Conservation (phyloP, 2,113 vertebrate genomes). For the Neolamprologus tretocephalus region DNA sequence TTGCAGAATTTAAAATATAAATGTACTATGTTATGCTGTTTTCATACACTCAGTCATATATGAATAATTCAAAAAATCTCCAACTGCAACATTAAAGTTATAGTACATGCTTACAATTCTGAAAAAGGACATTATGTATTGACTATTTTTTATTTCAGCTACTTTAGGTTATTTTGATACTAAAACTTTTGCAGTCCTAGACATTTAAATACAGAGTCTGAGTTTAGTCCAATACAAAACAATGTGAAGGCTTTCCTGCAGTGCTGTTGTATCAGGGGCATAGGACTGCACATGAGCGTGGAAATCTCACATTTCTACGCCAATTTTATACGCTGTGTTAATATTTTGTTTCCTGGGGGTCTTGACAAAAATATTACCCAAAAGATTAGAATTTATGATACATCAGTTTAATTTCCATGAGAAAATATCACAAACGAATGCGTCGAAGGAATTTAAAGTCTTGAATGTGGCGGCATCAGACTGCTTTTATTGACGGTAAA, state of each 20-base stretch:
- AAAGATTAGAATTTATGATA: not conserved
- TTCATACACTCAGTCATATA: not conserved
- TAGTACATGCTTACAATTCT: not conserved
- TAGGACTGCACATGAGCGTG: not conserved
- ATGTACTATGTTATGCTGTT: not conserved
- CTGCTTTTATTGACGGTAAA: not conserved
- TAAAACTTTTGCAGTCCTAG: rapidly evolving
- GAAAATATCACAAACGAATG: not conserved
- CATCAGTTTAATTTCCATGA: not conserved
- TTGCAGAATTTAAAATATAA: not conserved
- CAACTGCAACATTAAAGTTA: not conserved
- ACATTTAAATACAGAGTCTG: not conserved
- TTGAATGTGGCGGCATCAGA: not conserved
- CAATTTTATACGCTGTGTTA: not conserved
- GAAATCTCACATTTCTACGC: not conserved
- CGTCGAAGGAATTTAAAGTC: too few relatives aligned
- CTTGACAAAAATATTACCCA: not conserved
- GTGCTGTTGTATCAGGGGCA: not conserved
- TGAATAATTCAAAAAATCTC: not conserved
- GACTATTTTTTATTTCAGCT: not conserved
- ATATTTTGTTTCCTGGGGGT: not conserved
- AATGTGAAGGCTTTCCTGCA: not conserved
- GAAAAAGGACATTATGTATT: not conserved
- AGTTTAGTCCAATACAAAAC: not conserved
- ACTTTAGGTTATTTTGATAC: not conserved